These are phyloP conservation scores for Chrysoperla carnea DNA, from an alignment of 1,140 invertebrate genomes.

Conservation along the genomic window DNA sequence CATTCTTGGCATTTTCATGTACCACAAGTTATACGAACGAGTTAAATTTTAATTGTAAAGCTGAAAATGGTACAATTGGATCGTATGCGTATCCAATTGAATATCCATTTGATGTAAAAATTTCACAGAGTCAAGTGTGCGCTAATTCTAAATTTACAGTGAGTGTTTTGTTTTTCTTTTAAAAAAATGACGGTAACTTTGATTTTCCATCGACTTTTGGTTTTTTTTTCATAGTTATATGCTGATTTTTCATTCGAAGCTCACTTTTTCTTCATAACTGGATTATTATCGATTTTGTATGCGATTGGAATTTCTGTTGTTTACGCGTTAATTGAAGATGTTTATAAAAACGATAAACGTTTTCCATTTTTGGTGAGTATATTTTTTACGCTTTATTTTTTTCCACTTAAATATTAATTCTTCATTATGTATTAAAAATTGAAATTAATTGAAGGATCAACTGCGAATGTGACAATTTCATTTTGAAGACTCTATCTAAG, in stretches of 20 bases:
- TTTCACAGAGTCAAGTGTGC: neutral
- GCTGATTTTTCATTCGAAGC: neutral
- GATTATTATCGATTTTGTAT: neutral
- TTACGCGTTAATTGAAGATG: neutral
- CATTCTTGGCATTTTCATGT: neutral
- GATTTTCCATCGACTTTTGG: too few species aligned
- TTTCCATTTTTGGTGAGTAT: neutral
- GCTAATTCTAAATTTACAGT: too few species aligned
- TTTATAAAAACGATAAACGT: neutral
- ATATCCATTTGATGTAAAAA: neutral
- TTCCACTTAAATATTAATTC: too few species aligned
- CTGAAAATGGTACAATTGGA: neutral
- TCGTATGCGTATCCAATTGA: neutral
- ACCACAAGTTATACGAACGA: neutral
- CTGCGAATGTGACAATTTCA: too few species aligned
- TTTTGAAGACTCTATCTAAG: too few species aligned
- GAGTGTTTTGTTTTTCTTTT: too few species aligned
- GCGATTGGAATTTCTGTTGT: neutral
- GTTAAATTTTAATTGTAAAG: neutral
- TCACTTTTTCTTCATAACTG: neutral
- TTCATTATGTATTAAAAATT: too few species aligned
- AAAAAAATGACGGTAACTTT: too few species aligned
- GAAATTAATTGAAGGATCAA: too few species aligned
- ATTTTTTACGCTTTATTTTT: too few species aligned
- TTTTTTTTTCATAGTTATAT: neutral